Evolutionary conservation across 2,888 invertebrate species (phyloP), one percentile per base, ranked within the genome.

Genomic region (Acleris cristana): DNA sequence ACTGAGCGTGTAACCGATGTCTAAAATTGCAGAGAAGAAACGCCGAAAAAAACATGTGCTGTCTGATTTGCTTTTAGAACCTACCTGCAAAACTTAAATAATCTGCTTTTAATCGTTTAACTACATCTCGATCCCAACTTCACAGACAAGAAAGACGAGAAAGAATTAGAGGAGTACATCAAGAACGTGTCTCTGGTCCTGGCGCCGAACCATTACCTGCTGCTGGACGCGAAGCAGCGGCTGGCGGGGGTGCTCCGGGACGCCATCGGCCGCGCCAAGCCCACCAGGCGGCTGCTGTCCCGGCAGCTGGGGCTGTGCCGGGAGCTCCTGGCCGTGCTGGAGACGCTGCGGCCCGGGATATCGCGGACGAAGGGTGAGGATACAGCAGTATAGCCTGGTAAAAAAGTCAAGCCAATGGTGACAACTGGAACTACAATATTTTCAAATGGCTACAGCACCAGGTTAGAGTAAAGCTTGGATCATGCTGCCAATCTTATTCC

Each of bases 221-320:
- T 96, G 60, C 69, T 96, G 56, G 95, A 95, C 67, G 87, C 96
- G 0, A 96, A 96, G 76, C 96, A 96, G 79, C 94, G 94, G 58
- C 87, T 96, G 21, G 94, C 96, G 0, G 94, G 95, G 1, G 89
- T 94, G 8, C 73, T 95, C 12, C 81, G 94, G 23, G 92, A 94
- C 67, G 84, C 87, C 8, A 91, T 93, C 69, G 93, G 90, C 70
- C 84, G 91, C 54, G 86, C 92, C n/a, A 88, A 89, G 14, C 94
- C 94, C 0, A 90, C 92, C 5, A 94, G 91, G 73, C 93, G 93
- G 71, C 80, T 94, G 30, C 91, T 96, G 74, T 85, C 90, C 51
- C 92, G 95, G 59, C 96, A 96, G 87, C 89, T 96, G 49, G 89
- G 94, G 51, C 82, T 96, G 3, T 96, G 96, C 73, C 86, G 92